Evolutionary conservation across 2,113 vertebrate genomes (phyloP), one percentile per base, ranked within the genome.

Genomic region (Neolamprologus modestus): DNA sequence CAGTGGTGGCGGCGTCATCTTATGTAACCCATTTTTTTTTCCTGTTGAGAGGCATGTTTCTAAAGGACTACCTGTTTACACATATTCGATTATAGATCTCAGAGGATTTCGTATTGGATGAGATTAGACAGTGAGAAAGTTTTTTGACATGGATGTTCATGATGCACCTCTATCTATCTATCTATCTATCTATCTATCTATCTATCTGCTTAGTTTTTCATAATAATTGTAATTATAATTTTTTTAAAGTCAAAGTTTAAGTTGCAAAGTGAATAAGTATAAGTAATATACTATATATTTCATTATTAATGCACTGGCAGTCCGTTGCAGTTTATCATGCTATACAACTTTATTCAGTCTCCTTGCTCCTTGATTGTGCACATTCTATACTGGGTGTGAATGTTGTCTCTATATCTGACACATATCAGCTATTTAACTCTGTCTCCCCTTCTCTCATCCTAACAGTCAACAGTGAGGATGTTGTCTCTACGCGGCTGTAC

Each of bases 401-500:
- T 97, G 96, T 96, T 16, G 95, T 96, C 79, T 92, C 96, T 95
- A 96, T 97, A 95, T 98, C 96, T 97, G 97, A 97, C 98, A 82
- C 87, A 92, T 97, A 97, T 95, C 97, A 97, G 95, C 97, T 97
- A 94, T 98, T 97, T 94, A 97, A 97, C 90, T 97, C 96, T 95
- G 97, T 97, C 96, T 97, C 97, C 21, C 63, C 89, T 84, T 90
- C 84, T 93, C 73, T 95, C 76, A 40, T 91, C 89, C 84, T 11
- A 17, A 0, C 97, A 99, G 99, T 97, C 94, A 97, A 90, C 91
- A 95, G 97, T 90, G 99, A 99, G 96, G 98, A 99, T 99, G 98
- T 97, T 83, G 97, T 98, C 95, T 97, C 97, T 94, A 98, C 98
- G 94, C 98, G 98, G 96, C 97, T 99, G 97, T 99, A 99, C 97